phyloP scores from a whole-genome alignment of 2,797 vertebrate genomes.

The Rhynchotus rufescens region DNA sequence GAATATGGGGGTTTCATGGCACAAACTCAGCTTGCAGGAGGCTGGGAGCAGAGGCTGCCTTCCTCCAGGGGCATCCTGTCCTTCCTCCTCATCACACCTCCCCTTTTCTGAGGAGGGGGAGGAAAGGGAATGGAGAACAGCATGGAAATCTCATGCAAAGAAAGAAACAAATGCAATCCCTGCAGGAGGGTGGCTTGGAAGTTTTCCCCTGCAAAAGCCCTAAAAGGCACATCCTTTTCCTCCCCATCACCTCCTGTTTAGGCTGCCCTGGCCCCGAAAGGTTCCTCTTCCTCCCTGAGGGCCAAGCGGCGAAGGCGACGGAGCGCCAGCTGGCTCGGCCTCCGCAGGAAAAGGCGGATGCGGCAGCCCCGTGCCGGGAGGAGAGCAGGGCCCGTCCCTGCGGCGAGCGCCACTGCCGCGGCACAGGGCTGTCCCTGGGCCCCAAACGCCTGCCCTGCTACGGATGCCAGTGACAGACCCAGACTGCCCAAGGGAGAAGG shows the following conservation, averaged over 20 bases:
- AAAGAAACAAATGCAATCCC: neutral
- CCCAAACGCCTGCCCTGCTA: neutral
- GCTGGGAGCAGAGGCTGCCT: neutral
- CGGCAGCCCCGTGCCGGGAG: neutral
- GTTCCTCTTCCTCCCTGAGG: neutral
- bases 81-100: neutral
- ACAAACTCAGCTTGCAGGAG: neutral
- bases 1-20: neutral
- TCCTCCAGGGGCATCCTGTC: neutral
- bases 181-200: neutral
- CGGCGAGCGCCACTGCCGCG: neutral
- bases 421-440: neutral
- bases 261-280: neutral
- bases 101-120: neutral
- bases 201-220: neutral
- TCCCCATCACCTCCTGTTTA: neutral
- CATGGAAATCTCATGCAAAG: neutral
- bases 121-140: neutral
- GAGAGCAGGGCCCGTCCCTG: neutral
- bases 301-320: neutral
- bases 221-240: fast-evolving
- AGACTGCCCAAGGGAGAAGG: neutral
- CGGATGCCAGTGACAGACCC: neutral
- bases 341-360: neutral
- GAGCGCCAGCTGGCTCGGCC: neutral